phyloP scores from a whole-genome alignment of 2,113 vertebrate species.

The Spheniscus mendiculus region DNA sequence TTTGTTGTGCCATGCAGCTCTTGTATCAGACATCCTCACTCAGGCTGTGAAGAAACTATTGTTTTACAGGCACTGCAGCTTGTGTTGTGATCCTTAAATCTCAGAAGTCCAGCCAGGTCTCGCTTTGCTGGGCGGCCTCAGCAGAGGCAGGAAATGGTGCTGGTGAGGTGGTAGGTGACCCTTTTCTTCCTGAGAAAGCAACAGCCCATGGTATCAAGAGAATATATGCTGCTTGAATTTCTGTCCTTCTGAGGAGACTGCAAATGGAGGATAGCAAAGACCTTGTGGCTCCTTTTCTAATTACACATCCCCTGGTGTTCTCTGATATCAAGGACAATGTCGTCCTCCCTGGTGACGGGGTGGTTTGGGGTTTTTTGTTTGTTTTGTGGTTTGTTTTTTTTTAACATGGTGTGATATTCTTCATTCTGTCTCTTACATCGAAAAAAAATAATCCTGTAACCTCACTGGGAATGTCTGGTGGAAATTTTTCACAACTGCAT shows the following conservation, averaged over 20 bases:
- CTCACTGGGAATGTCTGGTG: not conserved
- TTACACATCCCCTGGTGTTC: not conserved
- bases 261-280: not conserved
- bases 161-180: constrained; percentile 17
- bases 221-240: not conserved
- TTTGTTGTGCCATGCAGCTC: not conserved
- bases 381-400: not conserved
- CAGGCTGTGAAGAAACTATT: not conserved
- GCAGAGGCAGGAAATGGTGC: constrained; percentile 26
- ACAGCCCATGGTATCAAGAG: not conserved
- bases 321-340: not conserved
- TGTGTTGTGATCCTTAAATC: constrained; percentile 20
- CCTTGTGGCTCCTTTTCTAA: not conserved
- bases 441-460: not conserved
- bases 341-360: not conserved
- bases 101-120: constrained; percentile 36
- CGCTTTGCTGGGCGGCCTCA: not conserved
- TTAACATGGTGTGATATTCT: not conserved
- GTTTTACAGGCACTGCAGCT: not conserved
- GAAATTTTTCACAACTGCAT: constrained; percentile 27
- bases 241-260: not conserved
- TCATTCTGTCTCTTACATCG: not conserved
- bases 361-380: not conserved
- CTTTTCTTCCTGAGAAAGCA: constrained; percentile 31
- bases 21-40: not conserved